phyloP scores from a whole-genome alignment of 2,113 vertebrate species.

The Saimiri boliviensis region DNA sequence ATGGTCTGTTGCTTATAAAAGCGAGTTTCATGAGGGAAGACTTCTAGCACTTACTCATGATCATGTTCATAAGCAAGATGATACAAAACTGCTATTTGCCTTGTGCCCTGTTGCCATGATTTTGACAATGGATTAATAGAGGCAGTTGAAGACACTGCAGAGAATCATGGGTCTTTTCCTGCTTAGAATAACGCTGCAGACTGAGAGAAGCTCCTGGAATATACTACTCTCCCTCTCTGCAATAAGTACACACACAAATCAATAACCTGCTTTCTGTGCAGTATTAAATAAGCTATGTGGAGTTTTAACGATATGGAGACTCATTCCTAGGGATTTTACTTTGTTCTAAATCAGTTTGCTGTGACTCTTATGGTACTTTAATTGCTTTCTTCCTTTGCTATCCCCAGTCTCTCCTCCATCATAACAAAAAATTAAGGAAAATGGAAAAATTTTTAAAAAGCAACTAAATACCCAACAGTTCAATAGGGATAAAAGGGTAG shows the following conservation, averaged over 20 bases:
- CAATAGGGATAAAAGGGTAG: background rate
- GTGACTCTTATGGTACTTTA: slow-evolving; percentile 14
- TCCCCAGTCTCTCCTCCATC: background rate
- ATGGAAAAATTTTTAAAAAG: too few species aligned
- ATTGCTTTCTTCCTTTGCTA: background rate
- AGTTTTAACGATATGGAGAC: background rate
- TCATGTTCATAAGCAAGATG: background rate
- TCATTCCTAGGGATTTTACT: background rate
- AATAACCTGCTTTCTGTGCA: background rate
- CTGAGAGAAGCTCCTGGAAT: background rate
- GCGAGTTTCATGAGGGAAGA: background rate
- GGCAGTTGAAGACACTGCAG: background rate
- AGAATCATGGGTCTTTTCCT: background rate
- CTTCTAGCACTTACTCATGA: background rate
- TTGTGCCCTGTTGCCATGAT: background rate
- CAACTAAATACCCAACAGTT: background rate
- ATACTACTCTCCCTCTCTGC: background rate
- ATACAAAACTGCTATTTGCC: background rate
- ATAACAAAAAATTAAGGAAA: background rate
- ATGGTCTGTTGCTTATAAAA: background rate
- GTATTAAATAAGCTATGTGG: background rate
- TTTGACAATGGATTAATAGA: background rate
- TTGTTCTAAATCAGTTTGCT: background rate
- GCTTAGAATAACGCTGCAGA: background rate
- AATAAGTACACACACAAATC: background rate